Conservation (phyloP, 2,888 invertebrate genomes). For the Cheilosia vulpina region DNA sequence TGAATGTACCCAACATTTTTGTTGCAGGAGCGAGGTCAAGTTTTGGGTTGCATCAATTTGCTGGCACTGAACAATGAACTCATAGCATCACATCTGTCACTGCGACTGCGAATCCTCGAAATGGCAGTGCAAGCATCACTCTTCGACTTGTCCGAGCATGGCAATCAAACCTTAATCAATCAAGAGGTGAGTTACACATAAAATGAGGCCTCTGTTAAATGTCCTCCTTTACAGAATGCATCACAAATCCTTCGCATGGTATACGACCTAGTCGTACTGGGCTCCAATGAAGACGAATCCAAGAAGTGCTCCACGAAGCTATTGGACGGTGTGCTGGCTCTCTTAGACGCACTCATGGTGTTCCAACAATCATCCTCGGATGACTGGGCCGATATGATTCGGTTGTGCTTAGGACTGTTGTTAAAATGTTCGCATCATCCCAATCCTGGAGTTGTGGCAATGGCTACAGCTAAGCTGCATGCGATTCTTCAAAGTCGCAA, state of each 20-base stretch:
- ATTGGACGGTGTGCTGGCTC: slow-evolving; percentile 85
- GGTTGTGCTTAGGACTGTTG: slow-evolving; percentile 84
- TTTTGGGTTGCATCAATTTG: slow-evolving; percentile 86
- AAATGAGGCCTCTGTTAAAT: background rate
- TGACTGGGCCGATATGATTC: slow-evolving; percentile 86
- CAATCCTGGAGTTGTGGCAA: slow-evolving; percentile 85
- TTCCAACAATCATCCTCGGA: slow-evolving; percentile 85
- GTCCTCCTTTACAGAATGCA: slow-evolving; percentile 82
- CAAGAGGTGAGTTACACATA: slow-evolving; percentile 81
- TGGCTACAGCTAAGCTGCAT: slow-evolving; percentile 86
- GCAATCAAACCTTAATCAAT: slow-evolving; percentile 82
- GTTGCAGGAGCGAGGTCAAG: slow-evolving; percentile 85
- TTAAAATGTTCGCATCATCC: slow-evolving; percentile 84
- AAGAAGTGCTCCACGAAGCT: slow-evolving; percentile 85
- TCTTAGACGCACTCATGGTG: slow-evolving; percentile 85
- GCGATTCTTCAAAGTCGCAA: slow-evolving; percentile 85
- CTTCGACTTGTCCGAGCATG: slow-evolving; percentile 85
- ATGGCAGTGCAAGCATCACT: slow-evolving; percentile 86
- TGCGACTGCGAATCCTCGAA: slow-evolving; percentile 85
- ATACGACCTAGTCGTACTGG: slow-evolving; percentile 85
- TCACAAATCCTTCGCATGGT: slow-evolving; percentile 85
- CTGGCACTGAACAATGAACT: slow-evolving; percentile 85
- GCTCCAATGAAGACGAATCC: slow-evolving; percentile 84
- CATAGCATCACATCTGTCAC: slow-evolving; percentile 85
- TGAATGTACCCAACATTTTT: background rate